Base-by-base conservation (phyloP, 2,113 vertebrate genomes). In the Cynocephalus volans region DNA sequence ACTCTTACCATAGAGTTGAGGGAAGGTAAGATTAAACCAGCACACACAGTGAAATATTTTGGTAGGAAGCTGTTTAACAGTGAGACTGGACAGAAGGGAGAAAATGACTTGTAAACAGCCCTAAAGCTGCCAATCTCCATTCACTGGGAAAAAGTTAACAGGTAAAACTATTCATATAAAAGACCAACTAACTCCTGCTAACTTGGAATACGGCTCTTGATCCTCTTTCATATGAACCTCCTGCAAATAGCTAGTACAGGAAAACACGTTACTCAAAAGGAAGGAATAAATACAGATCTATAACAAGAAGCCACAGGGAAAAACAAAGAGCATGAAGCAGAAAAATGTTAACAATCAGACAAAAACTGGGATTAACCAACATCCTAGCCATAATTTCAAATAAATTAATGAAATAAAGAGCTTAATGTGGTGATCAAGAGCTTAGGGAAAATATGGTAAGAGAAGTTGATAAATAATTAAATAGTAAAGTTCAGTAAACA, bases 371-470 rank as follows among this genome's bases (percentile, higher is more conserved):
- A 93, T 11, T 72, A 85, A 65, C 54, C 48, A 90, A 76, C 21
- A 28, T 93, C 41, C 5, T 41, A 89, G 28, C 28, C 19, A 86
- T 23, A n/a, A 86, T 75, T 88, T 95, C 23, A 88, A 84, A 83
- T 54, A 81, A 92, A 62, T 64, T 73, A 52, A 70, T 79, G 65
- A 93, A 90, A 86, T 52, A 80, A 86, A 86, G 26, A 93, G 14
- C 17, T 93, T 90, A 87, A 88, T 36, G 10, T 4, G 45, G 18
- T 56, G 69, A 95, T 48, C 31, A 65, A 58, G 56, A 89, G 17
- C 33, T 72, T 65, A 64, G 54, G 36, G 41, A 70, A 92, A 84
- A 90, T 41, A 76, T 26, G 15, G 10, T 70, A 76, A 58, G 31
- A 81, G 19, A 81, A 41, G 24, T 41, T 81, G 64, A 58, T 19